These are phyloP conservation scores for Chrysina gloriosa DNA, from an alignment of 2,888 invertebrate species.

Conservation along the genomic window DNA sequence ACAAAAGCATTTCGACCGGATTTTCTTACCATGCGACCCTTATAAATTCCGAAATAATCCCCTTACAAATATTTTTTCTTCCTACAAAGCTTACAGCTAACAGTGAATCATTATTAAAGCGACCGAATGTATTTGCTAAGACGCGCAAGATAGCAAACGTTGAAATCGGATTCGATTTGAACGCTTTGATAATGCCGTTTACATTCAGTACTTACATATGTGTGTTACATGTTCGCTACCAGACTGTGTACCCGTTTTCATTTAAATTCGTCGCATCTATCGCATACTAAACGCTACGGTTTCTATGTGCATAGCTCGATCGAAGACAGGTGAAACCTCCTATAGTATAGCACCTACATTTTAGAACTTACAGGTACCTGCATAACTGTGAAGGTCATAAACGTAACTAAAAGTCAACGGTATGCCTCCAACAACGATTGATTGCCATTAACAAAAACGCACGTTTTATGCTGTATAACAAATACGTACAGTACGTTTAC, in stretches of 20 bases:
- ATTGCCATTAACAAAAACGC: slow-evolving; percentile 4
- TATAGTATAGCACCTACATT: slow-evolving; percentile 45
- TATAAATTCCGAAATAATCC: too few species aligned
- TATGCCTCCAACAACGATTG: background rate
- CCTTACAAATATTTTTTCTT: too few species aligned
- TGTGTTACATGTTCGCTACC: background rate
- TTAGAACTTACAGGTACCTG: slow-evolving; percentile 55
- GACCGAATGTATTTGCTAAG: background rate
- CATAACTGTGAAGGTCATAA: slow-evolving; percentile 54
- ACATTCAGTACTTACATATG: background rate
- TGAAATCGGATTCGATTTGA: too few species aligned
- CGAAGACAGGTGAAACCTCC: slow-evolving; percentile 30
- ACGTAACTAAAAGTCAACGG: slow-evolving; percentile 3
- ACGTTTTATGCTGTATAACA: background rate
- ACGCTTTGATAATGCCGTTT: background rate
- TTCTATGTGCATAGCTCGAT: too few species aligned
- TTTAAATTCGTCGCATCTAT: slow-evolving; percentile 8
- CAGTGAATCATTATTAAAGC: too few species aligned
- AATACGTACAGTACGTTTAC: background rate
- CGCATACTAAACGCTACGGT: slow-evolving; percentile 19
- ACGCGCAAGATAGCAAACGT: background rate
- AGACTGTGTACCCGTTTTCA: background rate
- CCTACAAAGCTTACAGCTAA: too few species aligned
- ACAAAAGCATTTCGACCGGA: too few species aligned
- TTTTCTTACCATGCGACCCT: too few species aligned